phyloP scores from a whole-genome alignment of 2,797 vertebrate species.

The Gastrophryne carolinensis region DNA sequence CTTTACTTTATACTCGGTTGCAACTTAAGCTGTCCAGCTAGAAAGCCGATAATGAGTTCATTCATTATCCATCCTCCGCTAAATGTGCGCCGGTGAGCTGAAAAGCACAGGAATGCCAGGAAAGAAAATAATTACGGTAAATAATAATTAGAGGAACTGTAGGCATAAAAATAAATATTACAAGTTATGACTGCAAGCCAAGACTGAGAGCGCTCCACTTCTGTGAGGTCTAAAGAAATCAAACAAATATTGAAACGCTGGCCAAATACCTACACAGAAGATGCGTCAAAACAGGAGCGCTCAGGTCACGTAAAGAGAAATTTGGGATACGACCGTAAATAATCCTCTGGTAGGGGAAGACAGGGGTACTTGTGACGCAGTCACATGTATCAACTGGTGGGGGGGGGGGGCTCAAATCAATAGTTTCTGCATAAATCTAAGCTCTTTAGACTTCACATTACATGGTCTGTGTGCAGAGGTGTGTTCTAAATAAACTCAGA shows the following conservation, averaged over 20 bases:
- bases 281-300: neutral
- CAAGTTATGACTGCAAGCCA: conserved; percentile 10
- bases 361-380: too few species aligned
- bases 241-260: neutral
- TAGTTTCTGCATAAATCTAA: too few species aligned
- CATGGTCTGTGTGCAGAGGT: too few species aligned
- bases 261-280: neutral
- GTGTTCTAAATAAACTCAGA: too few species aligned
- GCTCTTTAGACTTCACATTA: too few species aligned
- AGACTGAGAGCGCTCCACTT: neutral
- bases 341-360: too few species aligned
- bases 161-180: conserved; percentile 34
- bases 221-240: conserved; percentile 29
- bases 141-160: conserved; percentile 37
- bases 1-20: conserved; percentile 29
- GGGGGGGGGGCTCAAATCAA: too few species aligned
- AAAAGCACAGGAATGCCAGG: conserved; percentile 3
- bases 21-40: neutral
- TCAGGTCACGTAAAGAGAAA: too few species aligned
- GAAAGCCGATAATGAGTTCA: conserved; percentile 29
- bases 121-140: conserved; percentile 39
- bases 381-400: too few species aligned
- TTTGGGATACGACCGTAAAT: too few species aligned
- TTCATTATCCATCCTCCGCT: neutral
- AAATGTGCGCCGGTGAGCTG: conserved; percentile 2